A percentile compares a stretch with the other conserved stretches of the same genome.
These are phyloP conservation scores for Nyctibius bracteatus DNA, from an alignment of 2,113 vertebrate genomes.

Conservation along the genomic window DNA sequence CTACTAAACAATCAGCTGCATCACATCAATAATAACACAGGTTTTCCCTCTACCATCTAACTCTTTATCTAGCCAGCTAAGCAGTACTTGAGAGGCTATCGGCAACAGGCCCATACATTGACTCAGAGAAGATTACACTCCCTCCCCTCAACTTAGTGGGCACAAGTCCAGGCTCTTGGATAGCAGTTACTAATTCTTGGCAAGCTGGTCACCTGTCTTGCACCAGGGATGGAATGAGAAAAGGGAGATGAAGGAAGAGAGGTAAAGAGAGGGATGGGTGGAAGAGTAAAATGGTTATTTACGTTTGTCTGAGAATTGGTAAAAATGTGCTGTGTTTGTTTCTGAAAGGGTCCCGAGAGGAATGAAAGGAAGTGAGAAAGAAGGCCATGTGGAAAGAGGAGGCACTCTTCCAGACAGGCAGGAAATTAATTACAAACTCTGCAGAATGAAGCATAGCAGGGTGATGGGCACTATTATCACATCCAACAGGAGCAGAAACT, in stretches of 20 bases:
- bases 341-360: not conserved
- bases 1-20: not conserved
- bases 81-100: not conserved
- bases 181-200: not conserved
- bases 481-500: not conserved
- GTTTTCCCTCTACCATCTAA: not conserved
- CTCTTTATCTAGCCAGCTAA: not conserved
- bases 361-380: not conserved
- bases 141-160: not conserved
- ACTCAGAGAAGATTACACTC: not conserved
- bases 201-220: not conserved
- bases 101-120: not conserved
- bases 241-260: not conserved
- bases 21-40: not conserved
- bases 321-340: not conserved
- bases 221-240: not conserved
- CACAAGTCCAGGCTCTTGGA: not conserved
- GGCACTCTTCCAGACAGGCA: not conserved
- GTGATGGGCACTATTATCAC: not conserved
- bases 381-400: not conserved
- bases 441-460: not conserved
- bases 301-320: not conserved
- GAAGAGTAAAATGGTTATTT: not conserved
- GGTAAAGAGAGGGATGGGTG: not conserved
- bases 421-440: not conserved